Conservation (phyloP, 37 sponge, comb jelly and placozoan species). For the Amphimedon queenslandica region DNA sequence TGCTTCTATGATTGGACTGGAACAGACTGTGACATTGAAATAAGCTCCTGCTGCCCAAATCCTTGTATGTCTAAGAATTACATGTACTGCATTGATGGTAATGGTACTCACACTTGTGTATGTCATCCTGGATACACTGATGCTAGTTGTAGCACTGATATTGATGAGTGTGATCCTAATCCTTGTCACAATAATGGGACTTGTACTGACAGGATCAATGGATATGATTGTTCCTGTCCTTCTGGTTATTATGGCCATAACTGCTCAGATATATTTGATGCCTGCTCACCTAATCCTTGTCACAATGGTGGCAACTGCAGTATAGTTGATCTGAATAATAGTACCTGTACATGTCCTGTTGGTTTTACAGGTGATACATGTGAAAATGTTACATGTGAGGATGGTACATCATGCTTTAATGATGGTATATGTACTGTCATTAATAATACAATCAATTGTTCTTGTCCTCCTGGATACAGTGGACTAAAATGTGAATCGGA, state of each 20-base stretch:
- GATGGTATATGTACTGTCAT: slow-evolving; percentile 34
- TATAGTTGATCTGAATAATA: slow-evolving; percentile 3
- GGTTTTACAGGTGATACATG: slow-evolving; percentile 70
- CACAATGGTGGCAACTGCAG: slow-evolving; percentile 44
- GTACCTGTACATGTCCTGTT: slow-evolving; percentile 36
- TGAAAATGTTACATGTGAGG: slow-evolving; percentile 31
- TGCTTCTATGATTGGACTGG: slow-evolving; percentile 31
- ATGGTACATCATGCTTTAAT: slow-evolving; percentile 22
- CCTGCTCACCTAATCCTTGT: slow-evolving; percentile 30
- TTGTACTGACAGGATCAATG: slow-evolving; percentile 45
- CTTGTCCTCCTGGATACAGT: slow-evolving; percentile 31
- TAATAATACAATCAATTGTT: slow-evolving; percentile 15
- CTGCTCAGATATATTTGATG: slow-evolving; percentile 14
- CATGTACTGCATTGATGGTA: too few relatives aligned
- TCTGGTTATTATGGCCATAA: too few relatives aligned
- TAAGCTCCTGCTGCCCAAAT: slow-evolving; percentile 18
- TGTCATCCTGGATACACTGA: slow-evolving; percentile 12
- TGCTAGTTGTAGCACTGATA: slow-evolving; percentile 14
- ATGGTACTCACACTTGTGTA: not conserved
- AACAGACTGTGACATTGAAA: not conserved
- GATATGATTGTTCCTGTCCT: not conserved
- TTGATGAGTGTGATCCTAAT: slow-evolving; percentile 2
- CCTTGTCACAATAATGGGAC: slow-evolving; percentile 43
- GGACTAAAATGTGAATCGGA: slow-evolving; percentile 38
- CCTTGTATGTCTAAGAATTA: too few relatives aligned